Conservation (phyloP, 2,797 vertebrate genomes). For the Balearica regulorum region DNA sequence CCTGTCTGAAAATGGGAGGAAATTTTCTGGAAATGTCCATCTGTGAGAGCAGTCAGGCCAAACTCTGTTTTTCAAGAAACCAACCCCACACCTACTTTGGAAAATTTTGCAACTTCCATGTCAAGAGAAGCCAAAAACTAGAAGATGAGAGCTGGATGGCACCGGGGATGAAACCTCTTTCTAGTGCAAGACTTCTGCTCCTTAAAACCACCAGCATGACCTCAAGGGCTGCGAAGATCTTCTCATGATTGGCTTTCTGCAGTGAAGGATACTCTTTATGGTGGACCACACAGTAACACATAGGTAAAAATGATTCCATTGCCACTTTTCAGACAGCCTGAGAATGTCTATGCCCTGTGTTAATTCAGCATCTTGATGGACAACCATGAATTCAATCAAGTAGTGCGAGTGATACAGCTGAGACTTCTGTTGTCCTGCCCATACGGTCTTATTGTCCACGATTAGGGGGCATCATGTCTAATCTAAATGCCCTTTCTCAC, state of each 20-base stretch:
- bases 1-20: neutral
- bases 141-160: neutral
- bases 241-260: neutral
- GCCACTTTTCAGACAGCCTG: neutral
- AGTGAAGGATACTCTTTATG: neutral
- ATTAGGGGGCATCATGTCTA: neutral
- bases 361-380: neutral
- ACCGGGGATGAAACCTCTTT: neutral
- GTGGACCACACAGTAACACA: neutral
- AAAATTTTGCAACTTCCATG: neutral
- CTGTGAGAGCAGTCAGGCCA: neutral
- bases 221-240: neutral
- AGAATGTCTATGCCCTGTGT: neutral
- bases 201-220: neutral
- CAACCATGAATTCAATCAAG: neutral
- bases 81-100: neutral
- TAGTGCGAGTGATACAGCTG: neutral
- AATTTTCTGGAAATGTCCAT: neutral
- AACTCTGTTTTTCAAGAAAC: neutral
- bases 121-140: neutral
- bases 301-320: neutral
- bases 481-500: slow-evolving; percentile 9
- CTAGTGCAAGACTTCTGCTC: neutral
- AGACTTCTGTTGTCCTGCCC: neutral
- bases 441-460: neutral